Conservation (phyloP, 2,797 vertebrate species). For the Notamacropus eugenii region DNA sequence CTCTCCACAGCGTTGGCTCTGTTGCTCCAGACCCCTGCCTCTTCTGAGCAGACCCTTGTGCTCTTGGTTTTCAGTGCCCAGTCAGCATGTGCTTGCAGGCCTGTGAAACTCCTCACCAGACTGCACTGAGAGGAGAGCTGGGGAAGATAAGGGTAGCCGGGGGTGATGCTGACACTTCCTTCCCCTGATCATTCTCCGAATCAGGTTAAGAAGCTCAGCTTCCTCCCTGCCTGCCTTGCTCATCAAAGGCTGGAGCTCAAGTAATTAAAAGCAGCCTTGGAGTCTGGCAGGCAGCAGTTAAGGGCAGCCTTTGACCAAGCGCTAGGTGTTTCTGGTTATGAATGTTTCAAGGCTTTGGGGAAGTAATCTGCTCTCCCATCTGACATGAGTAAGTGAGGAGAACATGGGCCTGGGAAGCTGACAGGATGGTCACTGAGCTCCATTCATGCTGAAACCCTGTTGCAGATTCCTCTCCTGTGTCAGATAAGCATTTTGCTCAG, state of each 20-base stretch:
- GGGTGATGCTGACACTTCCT: neutral
- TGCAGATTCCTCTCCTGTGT: constrained; percentile 8
- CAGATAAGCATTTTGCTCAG: neutral
- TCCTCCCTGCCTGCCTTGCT: neutral
- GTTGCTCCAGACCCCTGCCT: neutral
- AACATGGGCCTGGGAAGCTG: neutral
- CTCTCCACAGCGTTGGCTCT: neutral
- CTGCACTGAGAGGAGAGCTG: neutral
- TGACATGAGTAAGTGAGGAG: neutral
- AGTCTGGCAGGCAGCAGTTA: neutral
- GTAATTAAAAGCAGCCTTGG: constrained; percentile 25
- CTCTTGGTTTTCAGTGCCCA: neutral
- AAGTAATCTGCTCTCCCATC: neutral
- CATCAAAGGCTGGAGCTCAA: neutral
- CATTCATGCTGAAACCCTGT: neutral
- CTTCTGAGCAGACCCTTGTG: neutral
- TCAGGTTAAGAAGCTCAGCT: neutral
- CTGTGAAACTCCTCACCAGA: neutral
- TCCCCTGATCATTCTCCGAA: neutral
- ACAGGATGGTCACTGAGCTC: neutral
- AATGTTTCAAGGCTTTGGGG: constrained; percentile 28
- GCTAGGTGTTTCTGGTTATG: neutral
- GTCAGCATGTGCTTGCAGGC: constrained; percentile 30
- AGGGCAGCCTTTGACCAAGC: neutral
- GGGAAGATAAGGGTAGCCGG: neutral